phyloP scores from a whole-genome alignment of 2,888 invertebrate genomes.

The Apodemia mormo region DNA sequence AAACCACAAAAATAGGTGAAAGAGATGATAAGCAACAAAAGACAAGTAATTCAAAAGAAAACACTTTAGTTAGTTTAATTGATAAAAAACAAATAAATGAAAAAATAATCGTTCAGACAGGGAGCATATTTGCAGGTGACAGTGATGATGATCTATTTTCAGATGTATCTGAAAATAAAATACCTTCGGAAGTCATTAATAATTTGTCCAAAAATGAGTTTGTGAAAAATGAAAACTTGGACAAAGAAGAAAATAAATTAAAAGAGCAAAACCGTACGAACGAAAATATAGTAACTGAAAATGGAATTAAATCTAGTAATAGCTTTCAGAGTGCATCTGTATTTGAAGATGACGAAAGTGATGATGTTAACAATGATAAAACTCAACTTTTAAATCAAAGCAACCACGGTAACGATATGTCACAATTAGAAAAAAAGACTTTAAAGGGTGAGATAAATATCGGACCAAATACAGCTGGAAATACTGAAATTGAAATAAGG shows the following conservation, averaged over 20 bases:
- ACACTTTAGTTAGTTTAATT: neutral
- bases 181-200: constrained; percentile 19
- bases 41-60: constrained; percentile 17
- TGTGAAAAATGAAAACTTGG: constrained; percentile 22
- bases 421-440: neutral
- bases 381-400: constrained; percentile 2
- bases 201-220: constrained; percentile 9
- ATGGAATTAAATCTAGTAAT: constrained; percentile 24
- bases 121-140: constrained; percentile 52
- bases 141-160: constrained; percentile 55
- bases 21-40: neutral
- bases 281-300: constrained; percentile 9
- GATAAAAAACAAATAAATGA: constrained; percentile 8
- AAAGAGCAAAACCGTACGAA: constrained; percentile 23
- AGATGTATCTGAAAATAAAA: constrained; percentile 29
- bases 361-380: constrained; percentile 34
- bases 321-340: constrained; percentile 37
- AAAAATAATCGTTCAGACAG: neutral
- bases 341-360: constrained; percentile 56
- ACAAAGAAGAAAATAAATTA: constrained; percentile 22
- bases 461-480: constrained; percentile 24
- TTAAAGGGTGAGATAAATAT: constrained; percentile 15
- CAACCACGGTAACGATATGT: neutral
- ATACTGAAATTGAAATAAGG: constrained; percentile 21
- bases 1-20: constrained; percentile 24